These are phyloP conservation scores for Platypus cylindrus DNA, from an alignment of 2,888 invertebrate species.

Conservation along the genomic window DNA sequence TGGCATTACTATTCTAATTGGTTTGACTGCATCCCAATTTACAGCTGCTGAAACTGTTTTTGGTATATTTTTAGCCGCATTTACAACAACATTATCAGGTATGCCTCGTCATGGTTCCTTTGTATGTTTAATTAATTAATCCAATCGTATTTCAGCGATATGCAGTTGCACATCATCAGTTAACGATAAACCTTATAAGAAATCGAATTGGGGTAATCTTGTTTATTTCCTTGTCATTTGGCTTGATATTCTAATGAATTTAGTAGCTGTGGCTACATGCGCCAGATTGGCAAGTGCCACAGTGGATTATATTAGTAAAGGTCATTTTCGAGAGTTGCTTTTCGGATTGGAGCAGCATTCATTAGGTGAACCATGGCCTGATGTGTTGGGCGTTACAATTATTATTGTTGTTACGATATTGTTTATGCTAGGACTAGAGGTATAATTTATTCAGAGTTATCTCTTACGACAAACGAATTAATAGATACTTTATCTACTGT, in stretches of 20 bases:
- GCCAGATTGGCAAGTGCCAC: conserved; percentile 49
- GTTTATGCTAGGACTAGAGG: conserved; percentile 53
- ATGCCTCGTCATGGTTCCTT: conserved; percentile 4
- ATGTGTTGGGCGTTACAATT: conserved; percentile 48
- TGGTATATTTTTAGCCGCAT: conserved; percentile 41
- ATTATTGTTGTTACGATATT: conserved; percentile 47
- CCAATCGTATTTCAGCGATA: conserved; percentile 19
- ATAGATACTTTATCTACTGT: conserved; percentile 9
- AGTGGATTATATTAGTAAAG: conserved; percentile 48
- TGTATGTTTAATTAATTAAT: conserved; percentile 1
- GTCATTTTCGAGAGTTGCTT: conserved; percentile 45
- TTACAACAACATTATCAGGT: conserved; percentile 43
- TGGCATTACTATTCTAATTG: conserved; percentile 44
- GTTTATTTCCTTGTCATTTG: conserved; percentile 47
- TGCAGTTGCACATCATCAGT: conserved; percentile 21
- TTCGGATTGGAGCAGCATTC: conserved; percentile 46
- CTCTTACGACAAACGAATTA: not conserved
- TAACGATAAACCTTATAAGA: conserved; percentile 25
- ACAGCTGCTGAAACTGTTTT: conserved; percentile 46
- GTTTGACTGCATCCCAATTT: conserved; percentile 44
- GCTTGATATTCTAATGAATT: conserved; percentile 45
- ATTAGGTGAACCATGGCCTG: conserved; percentile 50
- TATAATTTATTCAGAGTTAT: conserved; percentile 21
- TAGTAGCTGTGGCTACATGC: conserved; percentile 48
- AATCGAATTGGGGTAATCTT: conserved; percentile 39